These are phyloP conservation scores for Himalopsyche tibetana DNA, from an alignment of 2,888 invertebrate genomes.

Conservation along the genomic window DNA sequence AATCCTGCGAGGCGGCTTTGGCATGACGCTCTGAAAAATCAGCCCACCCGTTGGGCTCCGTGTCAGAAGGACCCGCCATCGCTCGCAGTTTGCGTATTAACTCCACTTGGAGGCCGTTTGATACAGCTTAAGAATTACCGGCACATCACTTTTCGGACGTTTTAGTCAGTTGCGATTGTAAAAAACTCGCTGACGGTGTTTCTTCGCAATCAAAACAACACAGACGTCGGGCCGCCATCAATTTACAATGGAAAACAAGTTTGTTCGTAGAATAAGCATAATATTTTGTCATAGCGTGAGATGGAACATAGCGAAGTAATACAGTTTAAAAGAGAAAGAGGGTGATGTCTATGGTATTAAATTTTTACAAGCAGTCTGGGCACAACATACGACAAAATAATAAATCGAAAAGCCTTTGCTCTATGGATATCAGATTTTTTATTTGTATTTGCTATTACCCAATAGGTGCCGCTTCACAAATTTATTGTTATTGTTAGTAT, in stretches of 20 bases:
- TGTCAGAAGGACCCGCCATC: slow-evolving; percentile 78
- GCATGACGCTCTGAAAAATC: slow-evolving; percentile 94
- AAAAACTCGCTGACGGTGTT: slow-evolving; percentile 32
- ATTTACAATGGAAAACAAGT: slow-evolving; percentile 57
- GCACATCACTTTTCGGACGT: slow-evolving; percentile 52
- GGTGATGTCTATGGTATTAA: slow-evolving; percentile 41
- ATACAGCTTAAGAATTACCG: slow-evolving; percentile 38
- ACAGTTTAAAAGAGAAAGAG: slow-evolving; percentile 46
- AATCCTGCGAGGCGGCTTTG: slow-evolving; percentile 89
- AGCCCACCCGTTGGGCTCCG: slow-evolving; percentile 84
- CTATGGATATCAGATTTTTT: background rate
- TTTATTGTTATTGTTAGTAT: no score
- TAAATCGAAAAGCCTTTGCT: background rate
- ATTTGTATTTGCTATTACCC: slow-evolving; percentile 39
- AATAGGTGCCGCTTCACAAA: slow-evolving; percentile 26
- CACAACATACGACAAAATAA: slow-evolving; percentile 51
- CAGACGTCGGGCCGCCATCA: slow-evolving; percentile 56
- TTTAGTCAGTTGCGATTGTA: slow-evolving; percentile 36
- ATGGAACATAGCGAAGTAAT: slow-evolving; percentile 11
- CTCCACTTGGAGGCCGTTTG: slow-evolving; percentile 71
- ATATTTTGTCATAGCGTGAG: slow-evolving; percentile 52
- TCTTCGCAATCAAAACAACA: slow-evolving; percentile 59
- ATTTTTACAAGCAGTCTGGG: slow-evolving; percentile 46
- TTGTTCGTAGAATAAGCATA: slow-evolving; percentile 58
- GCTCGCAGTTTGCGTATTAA: slow-evolving; percentile 73